Conservation (phyloP, 2,113 vertebrate species). For the Oncorhynchus mykiss region DNA sequence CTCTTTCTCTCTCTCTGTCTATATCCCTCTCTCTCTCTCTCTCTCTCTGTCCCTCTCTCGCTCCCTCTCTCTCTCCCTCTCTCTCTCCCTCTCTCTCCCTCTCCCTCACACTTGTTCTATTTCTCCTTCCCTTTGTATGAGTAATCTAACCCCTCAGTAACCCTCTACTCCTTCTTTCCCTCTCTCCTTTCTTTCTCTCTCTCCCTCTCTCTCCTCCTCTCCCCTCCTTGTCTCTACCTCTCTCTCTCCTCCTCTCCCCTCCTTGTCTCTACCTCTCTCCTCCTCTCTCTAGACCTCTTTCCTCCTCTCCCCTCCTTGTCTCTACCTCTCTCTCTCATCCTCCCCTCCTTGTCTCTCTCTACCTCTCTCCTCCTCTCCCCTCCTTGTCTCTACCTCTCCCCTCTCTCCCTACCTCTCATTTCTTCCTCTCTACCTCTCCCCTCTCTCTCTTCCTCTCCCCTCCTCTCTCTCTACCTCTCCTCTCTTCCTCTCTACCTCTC, state of each 20-base stretch:
- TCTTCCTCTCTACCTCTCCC: not conserved
- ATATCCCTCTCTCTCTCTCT: not conserved
- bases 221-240: too few species aligned
- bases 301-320: not conserved
- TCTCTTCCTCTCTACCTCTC: not conserved
- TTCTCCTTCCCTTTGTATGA: too few species aligned
- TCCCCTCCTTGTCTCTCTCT: slow-evolving; percentile 1
- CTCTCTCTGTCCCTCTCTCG: not conserved
- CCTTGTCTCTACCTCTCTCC: not conserved
- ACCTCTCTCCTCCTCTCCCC: not conserved
- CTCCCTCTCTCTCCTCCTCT: not conserved
- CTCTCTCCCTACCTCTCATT: not conserved
- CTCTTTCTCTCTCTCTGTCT: not conserved
- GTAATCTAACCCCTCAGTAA: too few species aligned
- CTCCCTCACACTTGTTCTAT: not conserved
- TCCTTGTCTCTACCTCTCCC: not conserved
- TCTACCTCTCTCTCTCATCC: too few species aligned
- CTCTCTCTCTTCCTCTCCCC: slow-evolving; percentile 3
- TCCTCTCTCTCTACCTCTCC: slow-evolving; percentile 13
- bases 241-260: not conserved
- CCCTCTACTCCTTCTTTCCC: not conserved
- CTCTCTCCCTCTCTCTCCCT: not conserved
- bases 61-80: too few species aligned
- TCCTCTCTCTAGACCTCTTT: not conserved
- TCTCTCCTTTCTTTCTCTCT: not conserved